A percentile compares a stretch with the other conserved stretches of the same genome.
Conservation (phyloP, 2,797 vertebrate species). For the Etheostoma nigrum region DNA sequence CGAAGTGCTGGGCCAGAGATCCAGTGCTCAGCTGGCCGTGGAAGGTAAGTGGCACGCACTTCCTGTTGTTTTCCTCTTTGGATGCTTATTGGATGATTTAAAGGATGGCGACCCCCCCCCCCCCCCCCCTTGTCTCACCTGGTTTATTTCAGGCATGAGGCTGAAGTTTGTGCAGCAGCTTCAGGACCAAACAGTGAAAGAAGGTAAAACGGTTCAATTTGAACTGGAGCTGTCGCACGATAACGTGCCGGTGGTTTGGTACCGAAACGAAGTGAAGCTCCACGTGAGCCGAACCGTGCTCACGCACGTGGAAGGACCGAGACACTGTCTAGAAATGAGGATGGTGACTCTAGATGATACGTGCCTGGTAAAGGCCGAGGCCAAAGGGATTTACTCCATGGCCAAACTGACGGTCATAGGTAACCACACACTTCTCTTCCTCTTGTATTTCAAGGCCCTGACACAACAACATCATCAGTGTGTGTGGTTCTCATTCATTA, state of each 20-base stretch:
- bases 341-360: slow-evolving; percentile 94
- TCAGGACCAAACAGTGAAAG: slow-evolving; percentile 93
- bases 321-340: slow-evolving; percentile 93
- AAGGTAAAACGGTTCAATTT: slow-evolving; percentile 92
- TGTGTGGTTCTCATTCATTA: not conserved
- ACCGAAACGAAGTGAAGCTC: slow-evolving; percentile 94
- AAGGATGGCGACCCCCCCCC: slow-evolving; percentile 3
- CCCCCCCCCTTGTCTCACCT: slow-evolving; percentile 51
- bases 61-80: slow-evolving; percentile 37
- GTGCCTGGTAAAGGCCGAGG: slow-evolving; percentile 95
- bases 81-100: slow-evolving; percentile 36
- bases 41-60: slow-evolving; percentile 88
- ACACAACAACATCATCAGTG: not conserved
- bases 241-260: slow-evolving; percentile 92
- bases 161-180: slow-evolving; percentile 91
- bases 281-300: slow-evolving; percentile 93
- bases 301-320: slow-evolving; percentile 91
- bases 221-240: slow-evolving; percentile 94
- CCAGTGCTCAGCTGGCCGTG: slow-evolving; percentile 90
- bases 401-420: slow-evolving; percentile 95
- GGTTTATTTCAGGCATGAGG: slow-evolving; percentile 91
- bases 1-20: slow-evolving; percentile 90
- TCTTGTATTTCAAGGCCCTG: not conserved
- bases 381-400: slow-evolving; percentile 88
- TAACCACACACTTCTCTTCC: slow-evolving; percentile 74